A percentile compares a stretch with the other conserved stretches of the same genome.
phyloP scores from a whole-genome alignment of 2,888 invertebrate genomes.

The Temnothorax ravouxi region DNA sequence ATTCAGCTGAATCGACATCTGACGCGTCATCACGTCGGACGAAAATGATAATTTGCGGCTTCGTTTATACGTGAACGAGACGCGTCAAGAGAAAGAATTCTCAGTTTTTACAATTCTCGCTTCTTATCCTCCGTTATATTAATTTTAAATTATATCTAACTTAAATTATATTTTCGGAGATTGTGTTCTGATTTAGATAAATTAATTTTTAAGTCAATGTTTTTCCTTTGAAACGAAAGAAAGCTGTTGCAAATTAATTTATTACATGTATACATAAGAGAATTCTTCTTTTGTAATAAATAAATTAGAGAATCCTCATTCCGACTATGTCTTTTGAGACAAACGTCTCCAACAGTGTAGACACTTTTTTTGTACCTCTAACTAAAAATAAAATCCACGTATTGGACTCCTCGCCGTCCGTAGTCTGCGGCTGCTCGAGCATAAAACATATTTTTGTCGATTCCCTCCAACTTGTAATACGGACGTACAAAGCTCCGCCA shows the following conservation, averaged over 20 bases:
- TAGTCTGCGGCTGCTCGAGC: neutral
- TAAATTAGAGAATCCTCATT: constrained; percentile 6
- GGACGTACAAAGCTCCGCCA: constrained; percentile 35
- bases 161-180: neutral
- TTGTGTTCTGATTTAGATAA: neutral
- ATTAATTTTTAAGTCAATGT: neutral
- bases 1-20: constrained; percentile 75
- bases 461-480: neutral
- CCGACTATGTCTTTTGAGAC: neutral
- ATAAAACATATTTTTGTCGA: constrained; percentile 24
- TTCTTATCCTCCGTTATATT: neutral
- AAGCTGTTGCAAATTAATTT: neutral
- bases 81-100: neutral
- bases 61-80: neutral
- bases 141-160: neutral
- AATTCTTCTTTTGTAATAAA: neutral
- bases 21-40: constrained; percentile 59
- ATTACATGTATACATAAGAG: neutral
- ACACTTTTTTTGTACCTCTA: neutral
- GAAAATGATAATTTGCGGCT: constrained; percentile 33
- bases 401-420: neutral
- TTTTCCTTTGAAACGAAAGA: neutral
- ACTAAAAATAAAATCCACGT: neutral
- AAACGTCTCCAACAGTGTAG: neutral
- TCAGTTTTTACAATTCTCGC: neutral